These are phyloP conservation scores for Thecocarcelia acutangulata DNA, from an alignment of 2,888 invertebrate genomes.

Conservation along the genomic window DNA sequence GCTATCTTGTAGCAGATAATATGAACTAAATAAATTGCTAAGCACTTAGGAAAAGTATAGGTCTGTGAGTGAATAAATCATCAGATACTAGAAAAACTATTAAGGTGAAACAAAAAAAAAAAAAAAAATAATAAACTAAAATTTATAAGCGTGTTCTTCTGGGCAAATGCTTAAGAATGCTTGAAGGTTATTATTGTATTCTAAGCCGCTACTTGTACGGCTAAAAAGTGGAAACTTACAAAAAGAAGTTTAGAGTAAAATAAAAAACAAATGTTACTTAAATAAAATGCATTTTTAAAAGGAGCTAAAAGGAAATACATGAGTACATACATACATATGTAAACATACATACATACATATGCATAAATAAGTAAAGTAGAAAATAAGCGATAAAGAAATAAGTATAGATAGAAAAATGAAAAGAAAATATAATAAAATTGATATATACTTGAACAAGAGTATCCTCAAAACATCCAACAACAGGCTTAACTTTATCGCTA, in stretches of 20 bases:
- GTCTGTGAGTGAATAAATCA: slow-evolving; percentile 54
- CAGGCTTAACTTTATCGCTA: slow-evolving; percentile 89
- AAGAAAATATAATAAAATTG: slow-evolving; percentile 52
- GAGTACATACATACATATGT: background rate
- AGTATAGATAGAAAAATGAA: slow-evolving; percentile 12
- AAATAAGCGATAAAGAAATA: slow-evolving; percentile 14
- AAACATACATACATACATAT: background rate
- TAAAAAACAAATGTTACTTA: slow-evolving; percentile 7
- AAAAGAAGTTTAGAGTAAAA: background rate
- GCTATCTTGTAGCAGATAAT: slow-evolving; percentile 27
- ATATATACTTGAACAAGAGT: slow-evolving; percentile 91
- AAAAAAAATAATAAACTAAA: slow-evolving; percentile 26
- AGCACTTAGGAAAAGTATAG: slow-evolving; percentile 61
- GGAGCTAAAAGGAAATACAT: too few species aligned
- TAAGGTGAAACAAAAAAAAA: slow-evolving; percentile 37
- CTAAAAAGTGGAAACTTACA: background rate
- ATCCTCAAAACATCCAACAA: slow-evolving; percentile 94
- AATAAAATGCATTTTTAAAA: slow-evolving; percentile 13
- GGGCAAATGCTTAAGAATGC: slow-evolving; percentile 4
- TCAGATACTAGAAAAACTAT: slow-evolving; percentile 52
- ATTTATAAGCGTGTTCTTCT: slow-evolving; percentile 24
- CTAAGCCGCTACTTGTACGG: slow-evolving; percentile 12
- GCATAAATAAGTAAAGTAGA: too few species aligned
- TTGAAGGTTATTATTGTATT: slow-evolving; percentile 5
- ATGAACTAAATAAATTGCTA: slow-evolving; percentile 54